Conservation (phyloP, 2,797 vertebrate genomes). For the Dermochelys coriacea region DNA sequence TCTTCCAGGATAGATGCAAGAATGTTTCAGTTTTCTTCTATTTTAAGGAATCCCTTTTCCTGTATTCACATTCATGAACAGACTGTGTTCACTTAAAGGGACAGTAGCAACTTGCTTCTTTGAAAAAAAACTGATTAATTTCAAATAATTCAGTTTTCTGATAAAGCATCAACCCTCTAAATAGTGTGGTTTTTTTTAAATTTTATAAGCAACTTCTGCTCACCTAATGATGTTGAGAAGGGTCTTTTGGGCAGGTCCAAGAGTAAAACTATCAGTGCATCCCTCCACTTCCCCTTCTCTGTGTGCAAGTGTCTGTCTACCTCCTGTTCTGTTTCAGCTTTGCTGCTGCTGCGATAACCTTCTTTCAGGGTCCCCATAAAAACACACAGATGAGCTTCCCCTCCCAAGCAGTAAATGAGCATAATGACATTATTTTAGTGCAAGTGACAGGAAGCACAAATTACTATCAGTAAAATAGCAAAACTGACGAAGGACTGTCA, state of each 20-base stretch:
- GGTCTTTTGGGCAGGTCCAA: background rate
- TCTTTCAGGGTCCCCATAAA: background rate
- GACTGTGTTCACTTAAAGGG: background rate
- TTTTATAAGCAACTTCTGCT: background rate
- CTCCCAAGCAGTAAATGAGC: background rate
- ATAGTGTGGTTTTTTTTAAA: too few species aligned
- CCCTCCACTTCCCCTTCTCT: background rate
- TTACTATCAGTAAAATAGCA: background rate
- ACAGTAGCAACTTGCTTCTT: background rate
- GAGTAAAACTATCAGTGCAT: background rate
- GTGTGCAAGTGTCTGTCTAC: background rate
- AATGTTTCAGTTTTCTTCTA: background rate
- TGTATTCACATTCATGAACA: background rate
- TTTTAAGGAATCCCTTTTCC: background rate
- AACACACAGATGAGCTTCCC: rapidly evolving
- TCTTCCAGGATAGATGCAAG: background rate
- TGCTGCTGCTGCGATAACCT: rapidly evolving
- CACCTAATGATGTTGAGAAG: background rate
- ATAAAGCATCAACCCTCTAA: background rate
- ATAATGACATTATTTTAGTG: background rate
- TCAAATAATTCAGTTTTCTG: background rate
- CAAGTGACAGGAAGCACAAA: background rate
- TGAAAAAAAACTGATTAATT: background rate
- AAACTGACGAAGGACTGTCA: background rate
- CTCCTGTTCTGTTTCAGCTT: background rate